Evolutionary conservation across 2,888 invertebrate species (phyloP).

Genomic region (Andrena dorsata): DNA sequence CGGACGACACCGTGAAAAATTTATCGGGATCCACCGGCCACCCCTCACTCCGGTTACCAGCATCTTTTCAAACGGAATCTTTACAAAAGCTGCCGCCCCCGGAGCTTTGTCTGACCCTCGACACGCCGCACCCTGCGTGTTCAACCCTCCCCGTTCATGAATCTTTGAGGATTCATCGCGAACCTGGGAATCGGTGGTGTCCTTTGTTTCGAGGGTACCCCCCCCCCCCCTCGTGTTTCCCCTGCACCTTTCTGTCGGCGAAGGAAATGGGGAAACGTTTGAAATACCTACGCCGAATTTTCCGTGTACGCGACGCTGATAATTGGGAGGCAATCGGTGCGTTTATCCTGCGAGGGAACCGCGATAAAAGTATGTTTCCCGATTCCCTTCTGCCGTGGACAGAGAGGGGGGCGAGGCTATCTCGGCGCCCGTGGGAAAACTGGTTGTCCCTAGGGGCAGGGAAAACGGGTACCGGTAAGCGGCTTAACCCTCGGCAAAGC

Average conservation of each 20-base stretch:
- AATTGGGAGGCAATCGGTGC: conserved; percentile 6
- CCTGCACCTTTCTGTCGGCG: not conserved
- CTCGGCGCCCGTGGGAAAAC: conserved; percentile 22
- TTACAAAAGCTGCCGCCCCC: conserved; percentile 68
- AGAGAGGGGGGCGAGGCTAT: not conserved
- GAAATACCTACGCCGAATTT: not conserved
- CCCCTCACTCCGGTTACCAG: conserved; percentile 49
- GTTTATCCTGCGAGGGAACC: not conserved
- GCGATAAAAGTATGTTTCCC: not conserved
- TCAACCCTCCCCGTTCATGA: conserved; percentile 48
- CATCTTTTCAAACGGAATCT: conserved; percentile 73
- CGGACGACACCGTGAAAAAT: conserved; percentile 80
- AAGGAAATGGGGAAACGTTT: not conserved
- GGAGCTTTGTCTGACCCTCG: conserved; percentile 57
- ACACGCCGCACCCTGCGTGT: conserved; percentile 37
- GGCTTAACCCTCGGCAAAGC: conserved; percentile 33
- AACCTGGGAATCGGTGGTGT: conserved; percentile 51
- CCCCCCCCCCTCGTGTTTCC: not conserved
- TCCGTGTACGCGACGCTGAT: not conserved
- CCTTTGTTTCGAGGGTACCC: conserved; percentile 50
- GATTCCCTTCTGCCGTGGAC: not conserved
- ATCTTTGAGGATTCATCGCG: conserved; percentile 64
- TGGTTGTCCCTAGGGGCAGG: conserved; percentile 10
- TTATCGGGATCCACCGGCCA: conserved; percentile 71
- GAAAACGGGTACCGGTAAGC: conserved; percentile 11